Evolutionary conservation across 2,113 vertebrate genomes (phyloP).

Genomic region (Amphiprion percula): DNA sequence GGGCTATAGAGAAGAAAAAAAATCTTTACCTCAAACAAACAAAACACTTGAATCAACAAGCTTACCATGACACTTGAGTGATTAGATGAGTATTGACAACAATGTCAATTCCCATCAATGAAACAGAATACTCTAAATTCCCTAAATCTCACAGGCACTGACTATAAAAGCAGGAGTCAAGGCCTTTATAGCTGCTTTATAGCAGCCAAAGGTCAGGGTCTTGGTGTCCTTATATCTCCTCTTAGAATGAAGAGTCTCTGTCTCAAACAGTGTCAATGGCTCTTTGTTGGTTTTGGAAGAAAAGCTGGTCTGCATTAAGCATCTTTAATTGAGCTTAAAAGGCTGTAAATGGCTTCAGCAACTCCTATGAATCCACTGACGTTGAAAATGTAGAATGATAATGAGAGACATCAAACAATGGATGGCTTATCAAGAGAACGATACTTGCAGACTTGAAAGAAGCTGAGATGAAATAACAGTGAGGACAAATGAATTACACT

Average conservation of each 20-base stretch:
- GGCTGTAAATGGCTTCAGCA: conserved; percentile 76
- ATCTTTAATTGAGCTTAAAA: conserved; percentile 79
- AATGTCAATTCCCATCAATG: conserved; percentile 34
- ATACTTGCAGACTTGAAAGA: conserved; percentile 41
- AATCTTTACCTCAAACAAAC: background rate
- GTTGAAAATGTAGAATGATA: conserved; percentile 50
- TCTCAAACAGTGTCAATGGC: conserved; percentile 13
- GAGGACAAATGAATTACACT: conserved; percentile 30
- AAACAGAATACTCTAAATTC: conserved; percentile 20
- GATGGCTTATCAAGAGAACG: conserved; percentile 51
- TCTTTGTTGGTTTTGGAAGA: conserved; percentile 49
- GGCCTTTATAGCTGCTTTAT: background rate
- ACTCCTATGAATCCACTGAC: conserved; percentile 64
- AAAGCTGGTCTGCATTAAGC: conserved; percentile 62
- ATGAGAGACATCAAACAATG: conserved; percentile 66
- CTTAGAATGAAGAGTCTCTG: conserved; percentile 9
- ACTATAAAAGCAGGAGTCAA: conserved; percentile 35
- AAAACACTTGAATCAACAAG: background rate
- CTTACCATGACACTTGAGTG: background rate
- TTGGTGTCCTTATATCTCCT: background rate
- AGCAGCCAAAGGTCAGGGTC: conserved; percentile 18
- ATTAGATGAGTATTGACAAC: conserved; percentile 29
- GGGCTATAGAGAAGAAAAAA: background rate
- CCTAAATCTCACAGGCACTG: conserved; percentile 26
- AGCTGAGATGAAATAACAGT: conserved; percentile 32